phyloP scores from a whole-genome alignment of 2,797 vertebrate species.

The Selene dorsalis region DNA sequence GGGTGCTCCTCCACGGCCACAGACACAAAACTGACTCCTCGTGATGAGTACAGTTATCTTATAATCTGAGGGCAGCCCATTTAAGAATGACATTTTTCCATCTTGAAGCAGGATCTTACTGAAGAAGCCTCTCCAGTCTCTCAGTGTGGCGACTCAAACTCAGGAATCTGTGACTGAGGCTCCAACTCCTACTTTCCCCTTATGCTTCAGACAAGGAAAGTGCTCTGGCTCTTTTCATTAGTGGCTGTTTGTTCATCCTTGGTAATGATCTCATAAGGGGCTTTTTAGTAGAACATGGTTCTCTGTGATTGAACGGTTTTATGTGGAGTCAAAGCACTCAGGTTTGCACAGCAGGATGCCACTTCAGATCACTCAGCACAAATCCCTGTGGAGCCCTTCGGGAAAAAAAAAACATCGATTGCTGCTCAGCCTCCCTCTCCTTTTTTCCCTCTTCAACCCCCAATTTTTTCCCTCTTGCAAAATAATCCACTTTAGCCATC shows the following conservation, averaged over 20 bases:
- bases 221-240: conserved; percentile 70
- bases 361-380: conserved; percentile 79
- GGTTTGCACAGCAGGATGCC: conserved; percentile 80
- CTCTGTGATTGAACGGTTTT: conserved; percentile 80
- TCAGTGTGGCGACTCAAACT: conserved; percentile 16
- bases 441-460: conserved; percentile 51
- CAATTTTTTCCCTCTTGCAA: conserved; percentile 49
- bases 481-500: conserved; percentile 78
- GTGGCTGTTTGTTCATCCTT: conserved; percentile 73
- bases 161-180: background rate
- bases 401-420: conserved; percentile 71
- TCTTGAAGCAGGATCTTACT: conserved; percentile 5
- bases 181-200: conserved; percentile 29
- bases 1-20: background rate
- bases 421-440: conserved; percentile 56
- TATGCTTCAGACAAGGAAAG: conserved; percentile 39
- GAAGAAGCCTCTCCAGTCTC: background rate
- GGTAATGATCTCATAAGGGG: conserved; percentile 81
- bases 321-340: conserved; percentile 81
- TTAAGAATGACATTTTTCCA: background rate
- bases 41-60: conserved; percentile 1
- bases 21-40: background rate
- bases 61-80: background rate
- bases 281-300: conserved; percentile 79
- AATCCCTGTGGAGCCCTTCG: conserved; percentile 73